phyloP scores from a whole-genome alignment of 2,888 invertebrate species.

The Brachycybe producta region DNA sequence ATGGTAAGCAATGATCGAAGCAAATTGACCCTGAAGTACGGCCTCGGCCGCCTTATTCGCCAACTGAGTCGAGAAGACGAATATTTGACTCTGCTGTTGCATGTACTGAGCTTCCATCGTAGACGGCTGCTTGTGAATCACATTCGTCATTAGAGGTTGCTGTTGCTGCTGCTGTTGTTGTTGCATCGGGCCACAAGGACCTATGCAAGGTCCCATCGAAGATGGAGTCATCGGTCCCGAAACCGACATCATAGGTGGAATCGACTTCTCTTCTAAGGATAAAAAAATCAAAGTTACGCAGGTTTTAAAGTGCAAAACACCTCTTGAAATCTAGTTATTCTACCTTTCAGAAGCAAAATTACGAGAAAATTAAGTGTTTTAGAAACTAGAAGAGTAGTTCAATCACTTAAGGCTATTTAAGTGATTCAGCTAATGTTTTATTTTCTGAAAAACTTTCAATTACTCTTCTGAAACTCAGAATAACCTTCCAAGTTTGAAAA shows the following conservation, averaged over 20 bases:
- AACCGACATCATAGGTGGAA: background rate
- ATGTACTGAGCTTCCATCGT: conserved; percentile 74
- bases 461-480: background rate
- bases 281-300: background rate
- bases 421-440: conserved; percentile 1
- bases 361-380: too few relatives aligned
- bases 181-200: conserved; percentile 11
- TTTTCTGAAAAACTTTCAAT: background rate
- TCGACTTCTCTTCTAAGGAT: background rate
- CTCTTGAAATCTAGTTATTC: too few relatives aligned
- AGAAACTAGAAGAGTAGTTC: too few relatives aligned
- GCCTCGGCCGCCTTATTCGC: conserved; percentile 92
- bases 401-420: too few relatives aligned
- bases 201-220: background rate
- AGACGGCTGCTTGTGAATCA: conserved; percentile 48
- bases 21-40: conserved; percentile 74
- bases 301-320: background rate
- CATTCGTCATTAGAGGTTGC: conserved; percentile 55
- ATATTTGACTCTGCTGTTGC: conserved; percentile 96
- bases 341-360: too few relatives aligned
- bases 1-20: conserved; percentile 86
- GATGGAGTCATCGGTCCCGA: conserved; percentile 3
- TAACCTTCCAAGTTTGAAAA: background rate
- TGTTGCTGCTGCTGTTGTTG: conserved; percentile 17
- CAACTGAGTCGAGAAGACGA: conserved; percentile 86